Conservation (phyloP, 1,140 invertebrate genomes). For the Globodera rostochiensis region DNA sequence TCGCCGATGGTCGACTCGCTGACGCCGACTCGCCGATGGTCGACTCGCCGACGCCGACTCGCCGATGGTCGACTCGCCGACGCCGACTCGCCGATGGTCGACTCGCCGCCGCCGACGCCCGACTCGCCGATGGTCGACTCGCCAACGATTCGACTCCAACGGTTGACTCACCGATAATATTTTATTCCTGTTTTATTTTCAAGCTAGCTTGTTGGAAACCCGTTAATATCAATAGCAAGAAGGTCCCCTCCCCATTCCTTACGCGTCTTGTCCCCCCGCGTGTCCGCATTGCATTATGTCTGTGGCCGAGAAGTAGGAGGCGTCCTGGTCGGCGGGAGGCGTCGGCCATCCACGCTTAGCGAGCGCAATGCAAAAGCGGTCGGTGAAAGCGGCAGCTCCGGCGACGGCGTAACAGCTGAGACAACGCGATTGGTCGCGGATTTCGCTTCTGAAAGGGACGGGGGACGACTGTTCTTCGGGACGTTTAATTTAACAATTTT, state of each 20-base stretch:
- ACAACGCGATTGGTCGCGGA: constrained; percentile 27
- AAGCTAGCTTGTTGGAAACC: neutral
- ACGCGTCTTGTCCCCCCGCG: neutral
- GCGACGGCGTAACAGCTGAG: constrained; percentile 22
- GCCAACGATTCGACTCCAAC: too few relatives aligned
- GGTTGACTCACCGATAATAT: neutral
- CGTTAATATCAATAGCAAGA: too few relatives aligned
- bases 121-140: too few relatives aligned
- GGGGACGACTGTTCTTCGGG: too few relatives aligned
- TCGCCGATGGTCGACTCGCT: too few relatives aligned
- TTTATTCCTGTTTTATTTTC: neutral
- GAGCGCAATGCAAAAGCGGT: constrained; percentile 16
- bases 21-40: too few relatives aligned
- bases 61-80: too few relatives aligned
- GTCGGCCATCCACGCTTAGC: constrained; percentile 8
- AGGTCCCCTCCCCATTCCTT: neutral
- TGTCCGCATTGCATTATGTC: constrained; percentile 20
- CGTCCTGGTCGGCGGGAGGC: neutral
- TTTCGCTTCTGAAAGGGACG: constrained; percentile 40
- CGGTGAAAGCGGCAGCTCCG: constrained; percentile 13
- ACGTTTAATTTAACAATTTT: neutral
- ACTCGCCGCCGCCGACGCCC: too few relatives aligned
- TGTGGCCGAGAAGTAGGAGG: constrained; percentile 13
- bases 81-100: too few relatives aligned
- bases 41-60: too few relatives aligned